Conservation (phyloP, 2,113 vertebrate genomes). For the Centropus bengalensis region DNA sequence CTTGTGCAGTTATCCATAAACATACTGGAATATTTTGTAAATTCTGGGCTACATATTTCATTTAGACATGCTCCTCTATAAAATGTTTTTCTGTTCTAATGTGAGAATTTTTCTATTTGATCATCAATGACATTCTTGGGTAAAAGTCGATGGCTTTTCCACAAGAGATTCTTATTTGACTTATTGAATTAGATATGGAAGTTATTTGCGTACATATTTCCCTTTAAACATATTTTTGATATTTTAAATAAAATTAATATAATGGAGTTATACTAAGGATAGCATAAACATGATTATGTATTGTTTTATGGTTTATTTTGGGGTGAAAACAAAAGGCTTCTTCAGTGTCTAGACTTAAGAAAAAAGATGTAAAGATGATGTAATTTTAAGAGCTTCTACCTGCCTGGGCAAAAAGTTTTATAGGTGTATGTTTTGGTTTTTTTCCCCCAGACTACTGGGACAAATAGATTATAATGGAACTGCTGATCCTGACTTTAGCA, state of each 20-base stretch:
- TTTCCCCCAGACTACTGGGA: background rate
- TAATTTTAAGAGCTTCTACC: background rate
- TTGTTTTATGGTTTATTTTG: background rate
- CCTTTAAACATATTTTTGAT: background rate
- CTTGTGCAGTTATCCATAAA: conserved; percentile 13
- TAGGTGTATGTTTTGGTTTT: background rate
- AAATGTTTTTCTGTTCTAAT: conserved; percentile 17
- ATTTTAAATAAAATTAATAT: background rate
- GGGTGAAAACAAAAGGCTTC: background rate
- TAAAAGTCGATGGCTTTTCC: background rate
- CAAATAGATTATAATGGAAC: background rate
- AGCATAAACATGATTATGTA: background rate
- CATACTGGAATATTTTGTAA: background rate
- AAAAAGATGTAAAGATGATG: background rate
- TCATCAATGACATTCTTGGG: background rate
- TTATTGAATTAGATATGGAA: background rate
- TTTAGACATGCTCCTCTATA: background rate
- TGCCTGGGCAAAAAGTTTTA: background rate
- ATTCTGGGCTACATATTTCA: conserved; percentile 17
- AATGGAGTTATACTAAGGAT: background rate
- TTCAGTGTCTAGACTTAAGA: background rate
- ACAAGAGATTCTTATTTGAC: background rate
- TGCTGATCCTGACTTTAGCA: background rate
- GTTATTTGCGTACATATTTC: background rate
- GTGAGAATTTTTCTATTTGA: background rate